phyloP scores from a whole-genome alignment of 2,113 vertebrate genomes.

The Xiphorhynchus elegans region DNA sequence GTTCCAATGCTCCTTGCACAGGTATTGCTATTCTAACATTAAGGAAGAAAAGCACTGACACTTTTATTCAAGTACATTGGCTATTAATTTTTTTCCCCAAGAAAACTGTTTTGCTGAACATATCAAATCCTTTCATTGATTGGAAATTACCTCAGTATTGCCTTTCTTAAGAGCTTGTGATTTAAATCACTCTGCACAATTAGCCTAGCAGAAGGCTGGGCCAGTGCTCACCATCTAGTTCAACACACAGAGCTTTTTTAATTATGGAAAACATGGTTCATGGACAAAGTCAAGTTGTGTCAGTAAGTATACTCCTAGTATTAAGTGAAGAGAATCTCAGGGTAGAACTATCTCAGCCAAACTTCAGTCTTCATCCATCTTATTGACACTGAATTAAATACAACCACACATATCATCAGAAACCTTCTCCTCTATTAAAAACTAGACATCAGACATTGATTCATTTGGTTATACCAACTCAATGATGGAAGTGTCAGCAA shows the following conservation, averaged over 20 bases:
- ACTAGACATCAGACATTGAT: neutral
- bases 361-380: neutral
- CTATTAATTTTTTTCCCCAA: neutral
- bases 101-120: neutral
- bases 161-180: neutral
- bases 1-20: neutral
- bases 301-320: neutral
- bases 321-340: neutral
- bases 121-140: neutral
- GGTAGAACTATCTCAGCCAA: neutral
- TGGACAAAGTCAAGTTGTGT: neutral
- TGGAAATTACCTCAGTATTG: neutral
- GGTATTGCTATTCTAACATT: neutral
- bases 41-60: neutral
- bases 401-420: neutral
- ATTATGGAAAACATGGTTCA: neutral
- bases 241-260: neutral
- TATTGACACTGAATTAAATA: neutral
- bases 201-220: neutral
- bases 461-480: neutral
- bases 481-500: conserved; percentile 17
- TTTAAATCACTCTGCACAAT: neutral
- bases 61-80: neutral
- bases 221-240: neutral
- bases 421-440: conserved; percentile 12